Conservation (phyloP, 2,797 vertebrate genomes). For the Poeciliopsis paucimaculata region DNA sequence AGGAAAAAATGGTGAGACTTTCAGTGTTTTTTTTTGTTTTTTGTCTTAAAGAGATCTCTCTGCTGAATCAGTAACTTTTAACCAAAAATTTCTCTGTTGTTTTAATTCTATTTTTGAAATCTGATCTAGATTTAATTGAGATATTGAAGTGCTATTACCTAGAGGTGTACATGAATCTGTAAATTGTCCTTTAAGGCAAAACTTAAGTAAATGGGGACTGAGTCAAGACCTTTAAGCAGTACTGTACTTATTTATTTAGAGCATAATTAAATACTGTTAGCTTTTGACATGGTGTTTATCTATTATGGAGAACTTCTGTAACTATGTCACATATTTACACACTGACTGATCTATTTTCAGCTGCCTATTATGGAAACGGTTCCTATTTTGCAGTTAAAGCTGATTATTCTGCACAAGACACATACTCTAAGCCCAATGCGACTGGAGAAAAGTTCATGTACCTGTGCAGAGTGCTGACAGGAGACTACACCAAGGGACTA, state of each 20-base stretch:
- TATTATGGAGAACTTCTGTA: neutral
- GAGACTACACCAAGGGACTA: conserved; percentile 72
- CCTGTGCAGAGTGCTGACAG: conserved; percentile 87
- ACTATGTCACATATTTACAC: neutral
- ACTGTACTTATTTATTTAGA: neutral
- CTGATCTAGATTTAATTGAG: neutral
- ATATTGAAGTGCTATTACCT: neutral
- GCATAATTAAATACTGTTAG: neutral
- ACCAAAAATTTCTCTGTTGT: neutral
- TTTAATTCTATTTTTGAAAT: neutral
- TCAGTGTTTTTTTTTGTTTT: neutral
- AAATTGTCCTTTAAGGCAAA: neutral
- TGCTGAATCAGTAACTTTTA: neutral
- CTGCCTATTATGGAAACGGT: conserved; percentile 79
- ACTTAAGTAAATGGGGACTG: neutral
- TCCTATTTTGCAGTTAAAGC: conserved; percentile 89
- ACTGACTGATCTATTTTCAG: conserved; percentile 70
- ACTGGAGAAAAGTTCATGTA: conserved; percentile 84
- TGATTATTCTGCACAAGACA: conserved; percentile 75
- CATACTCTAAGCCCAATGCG: conserved; percentile 78
- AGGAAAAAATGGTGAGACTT: conserved; percentile 88
- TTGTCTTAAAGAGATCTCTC: neutral
- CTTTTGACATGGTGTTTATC: neutral
- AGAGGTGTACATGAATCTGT: neutral
- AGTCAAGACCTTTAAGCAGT: too few species aligned